Conservation (phyloP, 2,113 vertebrate species). For the Euleptes europaea region DNA sequence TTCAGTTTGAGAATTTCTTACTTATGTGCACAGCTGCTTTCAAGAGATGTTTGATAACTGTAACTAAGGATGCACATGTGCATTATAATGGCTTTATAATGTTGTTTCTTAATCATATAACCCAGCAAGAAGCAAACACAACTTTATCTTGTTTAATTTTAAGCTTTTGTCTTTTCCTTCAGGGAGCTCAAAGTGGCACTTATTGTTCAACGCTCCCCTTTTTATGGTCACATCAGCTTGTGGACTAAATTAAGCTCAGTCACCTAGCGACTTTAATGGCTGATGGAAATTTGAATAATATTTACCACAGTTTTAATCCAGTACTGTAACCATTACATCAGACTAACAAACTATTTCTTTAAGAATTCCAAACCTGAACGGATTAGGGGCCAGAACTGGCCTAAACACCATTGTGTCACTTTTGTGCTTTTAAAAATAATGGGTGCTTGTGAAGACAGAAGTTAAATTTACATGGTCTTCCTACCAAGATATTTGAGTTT, state of each 20-base stretch:
- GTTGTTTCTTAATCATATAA: background rate
- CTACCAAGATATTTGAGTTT: background rate
- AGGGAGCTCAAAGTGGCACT: too few species aligned
- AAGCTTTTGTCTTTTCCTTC: background rate
- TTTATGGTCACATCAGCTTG: slow-evolving; percentile 57
- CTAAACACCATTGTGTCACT: too few species aligned
- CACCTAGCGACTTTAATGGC: background rate
- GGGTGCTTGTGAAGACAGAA: slow-evolving; percentile 61
- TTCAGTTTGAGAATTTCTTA: background rate
- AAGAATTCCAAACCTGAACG: too few species aligned
- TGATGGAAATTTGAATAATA: too few species aligned
- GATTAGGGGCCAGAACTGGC: too few species aligned
- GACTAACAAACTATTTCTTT: too few species aligned
- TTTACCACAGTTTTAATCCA: too few species aligned
- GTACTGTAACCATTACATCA: too few species aligned
- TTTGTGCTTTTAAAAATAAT: background rate
- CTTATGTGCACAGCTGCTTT: background rate
- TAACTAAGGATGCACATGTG: background rate
- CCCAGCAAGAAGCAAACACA: background rate
- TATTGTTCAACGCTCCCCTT: background rate
- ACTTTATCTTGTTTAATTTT: background rate
- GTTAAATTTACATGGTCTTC: slow-evolving; percentile 54
- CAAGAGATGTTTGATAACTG: background rate
- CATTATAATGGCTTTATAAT: background rate
- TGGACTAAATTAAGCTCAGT: slow-evolving; percentile 49